A percentile compares a stretch with the other conserved stretches of the same genome.
These are phyloP conservation scores for Notodonta dromedarius DNA, from an alignment of 2,888 invertebrate species.

Conservation along the genomic window DNA sequence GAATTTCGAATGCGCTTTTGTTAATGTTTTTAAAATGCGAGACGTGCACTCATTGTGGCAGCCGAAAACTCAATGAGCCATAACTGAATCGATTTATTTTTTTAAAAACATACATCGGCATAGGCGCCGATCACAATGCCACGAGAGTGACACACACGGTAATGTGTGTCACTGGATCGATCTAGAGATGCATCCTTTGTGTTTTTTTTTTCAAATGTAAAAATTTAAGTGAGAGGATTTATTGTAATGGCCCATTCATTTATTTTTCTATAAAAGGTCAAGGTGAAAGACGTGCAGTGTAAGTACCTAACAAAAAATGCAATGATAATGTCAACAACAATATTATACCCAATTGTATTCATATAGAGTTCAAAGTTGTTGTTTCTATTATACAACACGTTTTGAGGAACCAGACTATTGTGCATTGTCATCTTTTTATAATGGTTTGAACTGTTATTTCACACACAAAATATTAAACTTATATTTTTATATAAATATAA, in stretches of 20 bases:
- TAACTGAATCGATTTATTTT: constrained; percentile 63
- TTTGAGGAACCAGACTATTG: no score
- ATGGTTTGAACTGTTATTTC: no score
- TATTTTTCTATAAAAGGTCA: constrained; percentile 26
- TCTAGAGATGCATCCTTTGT: constrained; percentile 68
- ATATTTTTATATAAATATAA: no score
- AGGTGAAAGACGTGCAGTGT: neutral
- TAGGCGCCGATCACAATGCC: constrained; percentile 60
- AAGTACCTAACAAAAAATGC: neutral
- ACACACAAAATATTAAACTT: no score
- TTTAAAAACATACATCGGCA: constrained; percentile 50
- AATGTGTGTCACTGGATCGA: constrained; percentile 72
- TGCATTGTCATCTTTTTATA: no score
- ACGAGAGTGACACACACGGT: constrained; percentile 52
- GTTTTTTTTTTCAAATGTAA: constrained; percentile 9
- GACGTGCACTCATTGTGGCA: constrained; percentile 56
- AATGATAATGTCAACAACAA: constrained; percentile 1
- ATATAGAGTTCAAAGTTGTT: neutral
- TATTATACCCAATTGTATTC: neutral
- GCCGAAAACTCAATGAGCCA: constrained; percentile 67
- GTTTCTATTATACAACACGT: neutral
- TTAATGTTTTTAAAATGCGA: constrained; percentile 22
- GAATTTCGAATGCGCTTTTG: constrained; percentile 12
- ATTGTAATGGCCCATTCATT: constrained; percentile 24
- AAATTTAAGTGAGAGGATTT: constrained; percentile 32